Evolutionary conservation across 2,888 invertebrate genomes (phyloP).

Genomic region (Rotaria sp.): DNA sequence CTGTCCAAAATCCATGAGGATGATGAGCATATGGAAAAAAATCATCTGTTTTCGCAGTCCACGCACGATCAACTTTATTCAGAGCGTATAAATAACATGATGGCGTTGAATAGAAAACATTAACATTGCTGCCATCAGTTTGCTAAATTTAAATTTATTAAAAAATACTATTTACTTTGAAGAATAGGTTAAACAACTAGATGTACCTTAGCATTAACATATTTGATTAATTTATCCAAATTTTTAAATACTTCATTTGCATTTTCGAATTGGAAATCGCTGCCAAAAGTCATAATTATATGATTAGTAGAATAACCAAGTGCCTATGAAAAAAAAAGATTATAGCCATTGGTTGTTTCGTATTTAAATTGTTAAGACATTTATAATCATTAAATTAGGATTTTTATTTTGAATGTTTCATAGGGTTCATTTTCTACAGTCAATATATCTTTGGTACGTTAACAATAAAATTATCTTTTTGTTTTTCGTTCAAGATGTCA

Average conservation of each 20-base stretch:
- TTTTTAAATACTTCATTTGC: conserved; percentile 74
- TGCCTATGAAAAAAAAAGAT: conserved; percentile 58
- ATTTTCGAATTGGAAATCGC: conserved; percentile 78
- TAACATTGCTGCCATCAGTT: conserved; percentile 58
- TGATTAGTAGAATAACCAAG: conserved; percentile 62
- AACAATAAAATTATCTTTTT: too few species aligned
- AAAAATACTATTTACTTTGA: not conserved
- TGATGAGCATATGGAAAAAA: conserved; percentile 65
- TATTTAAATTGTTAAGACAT: conserved; percentile 70
- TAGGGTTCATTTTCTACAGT: too few species aligned
- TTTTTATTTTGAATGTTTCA: too few species aligned
- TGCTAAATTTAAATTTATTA: not conserved
- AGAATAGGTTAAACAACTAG: not conserved
- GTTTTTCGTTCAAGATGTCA: too few species aligned
- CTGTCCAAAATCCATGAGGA: conserved; percentile 83
- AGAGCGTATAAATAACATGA: conserved; percentile 58
- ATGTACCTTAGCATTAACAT: conserved; percentile 57
- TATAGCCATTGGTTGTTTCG: conserved; percentile 64
- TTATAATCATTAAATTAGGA: too few species aligned
- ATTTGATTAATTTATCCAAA: conserved; percentile 77
- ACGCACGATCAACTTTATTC: conserved; percentile 63
- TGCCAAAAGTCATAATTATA: conserved; percentile 76
- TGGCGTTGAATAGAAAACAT: conserved; percentile 63
- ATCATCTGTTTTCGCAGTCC: conserved; percentile 70
- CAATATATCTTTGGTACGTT: too few species aligned